Evolutionary conservation across 2,888 invertebrate genomes (phyloP).

Genomic region (Lasiommata megera): DNA sequence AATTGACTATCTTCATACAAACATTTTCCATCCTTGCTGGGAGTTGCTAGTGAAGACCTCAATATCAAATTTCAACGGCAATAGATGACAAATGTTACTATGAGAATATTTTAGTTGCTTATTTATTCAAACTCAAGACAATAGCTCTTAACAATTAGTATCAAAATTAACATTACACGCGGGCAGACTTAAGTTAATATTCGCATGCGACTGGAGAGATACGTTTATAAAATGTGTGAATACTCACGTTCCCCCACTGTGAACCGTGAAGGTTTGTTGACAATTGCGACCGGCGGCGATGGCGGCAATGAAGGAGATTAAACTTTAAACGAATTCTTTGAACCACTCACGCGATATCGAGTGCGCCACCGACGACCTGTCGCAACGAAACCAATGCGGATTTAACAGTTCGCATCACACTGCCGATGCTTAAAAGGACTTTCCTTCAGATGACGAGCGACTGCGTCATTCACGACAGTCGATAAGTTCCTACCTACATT

Average conservation of each 20-base stretch:
- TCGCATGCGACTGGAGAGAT: neutral
- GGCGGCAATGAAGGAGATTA: neutral
- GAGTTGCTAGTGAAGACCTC: too few relatives aligned
- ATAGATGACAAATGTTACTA: too few relatives aligned
- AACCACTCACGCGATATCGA: neutral
- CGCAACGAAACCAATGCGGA: constrained; percentile 15
- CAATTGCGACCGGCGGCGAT: neutral
- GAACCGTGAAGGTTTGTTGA: neutral
- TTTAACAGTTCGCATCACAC: constrained; percentile 15
- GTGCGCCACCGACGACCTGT: constrained; percentile 17
- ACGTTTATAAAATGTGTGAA: neutral
- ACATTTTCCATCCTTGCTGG: too few relatives aligned
- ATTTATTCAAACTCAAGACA: too few relatives aligned
- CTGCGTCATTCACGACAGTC: neutral
- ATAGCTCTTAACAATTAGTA: too few relatives aligned
- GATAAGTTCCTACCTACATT: neutral
- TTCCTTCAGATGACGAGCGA: neutral
- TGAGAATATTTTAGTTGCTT: too few relatives aligned
- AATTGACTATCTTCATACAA: too few relatives aligned
- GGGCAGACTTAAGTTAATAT: neutral
- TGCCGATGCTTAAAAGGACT: constrained; percentile 6
- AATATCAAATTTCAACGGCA: too few relatives aligned
- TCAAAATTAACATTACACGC: too few relatives aligned
- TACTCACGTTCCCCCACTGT: constrained; percentile 7
- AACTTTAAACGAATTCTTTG: neutral